These are phyloP conservation scores for Macropus fuliginosus DNA, from an alignment of 2,797 vertebrate genomes.

Conservation along the genomic window DNA sequence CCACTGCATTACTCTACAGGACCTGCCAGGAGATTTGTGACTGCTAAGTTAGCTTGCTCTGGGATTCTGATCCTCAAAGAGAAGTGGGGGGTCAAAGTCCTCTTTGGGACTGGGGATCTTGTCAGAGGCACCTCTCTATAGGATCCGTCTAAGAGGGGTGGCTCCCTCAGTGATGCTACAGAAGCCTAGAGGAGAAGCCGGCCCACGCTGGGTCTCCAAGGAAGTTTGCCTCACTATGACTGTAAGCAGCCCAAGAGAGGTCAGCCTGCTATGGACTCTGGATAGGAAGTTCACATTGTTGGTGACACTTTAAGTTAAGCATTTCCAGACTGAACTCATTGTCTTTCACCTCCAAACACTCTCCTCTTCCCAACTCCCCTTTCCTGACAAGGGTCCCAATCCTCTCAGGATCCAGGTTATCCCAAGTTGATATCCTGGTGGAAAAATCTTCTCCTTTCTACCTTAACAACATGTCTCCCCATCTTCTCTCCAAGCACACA, in stretches of 20 bases:
- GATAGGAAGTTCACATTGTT: not conserved
- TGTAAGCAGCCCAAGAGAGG: not conserved
- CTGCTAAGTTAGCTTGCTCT: not conserved
- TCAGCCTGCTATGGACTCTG: not conserved
- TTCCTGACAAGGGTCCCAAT: not conserved
- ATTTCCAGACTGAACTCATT: not conserved
- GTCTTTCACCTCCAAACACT: not conserved
- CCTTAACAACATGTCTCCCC: not conserved
- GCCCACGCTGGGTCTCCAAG: rapidly evolving
- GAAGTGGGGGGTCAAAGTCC: not conserved
- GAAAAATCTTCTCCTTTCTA: not conserved
- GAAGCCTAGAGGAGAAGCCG: not conserved
- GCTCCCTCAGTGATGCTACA: not conserved
- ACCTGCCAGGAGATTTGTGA: not conserved
- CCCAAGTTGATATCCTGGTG: not conserved
- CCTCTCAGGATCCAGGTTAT: not conserved
- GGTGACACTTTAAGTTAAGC: not conserved
- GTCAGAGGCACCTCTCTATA: not conserved
- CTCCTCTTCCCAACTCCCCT: not conserved
- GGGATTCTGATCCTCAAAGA: not conserved
- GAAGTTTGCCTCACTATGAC: not conserved
- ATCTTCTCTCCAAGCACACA: not conserved
- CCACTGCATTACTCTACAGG: not conserved
- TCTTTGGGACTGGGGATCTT: not conserved
- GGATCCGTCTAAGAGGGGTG: not conserved